Conservation (phyloP, 2,113 vertebrate genomes). For the Numenius arquata region DNA sequence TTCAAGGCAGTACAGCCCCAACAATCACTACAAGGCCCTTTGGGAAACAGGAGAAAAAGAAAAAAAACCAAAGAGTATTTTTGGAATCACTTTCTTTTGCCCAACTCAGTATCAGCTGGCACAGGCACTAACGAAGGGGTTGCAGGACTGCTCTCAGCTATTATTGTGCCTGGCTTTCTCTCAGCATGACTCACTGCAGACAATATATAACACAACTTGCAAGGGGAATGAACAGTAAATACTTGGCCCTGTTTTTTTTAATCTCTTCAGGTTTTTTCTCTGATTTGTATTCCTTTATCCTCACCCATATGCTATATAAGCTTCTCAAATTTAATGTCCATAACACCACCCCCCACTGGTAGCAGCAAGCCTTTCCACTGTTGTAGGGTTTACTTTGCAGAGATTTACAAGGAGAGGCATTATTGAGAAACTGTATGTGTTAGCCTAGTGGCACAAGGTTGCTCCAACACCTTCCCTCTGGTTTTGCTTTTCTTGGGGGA, state of each 20-base stretch:
- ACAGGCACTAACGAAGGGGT: constrained; percentile 55
- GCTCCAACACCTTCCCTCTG: constrained; percentile 65
- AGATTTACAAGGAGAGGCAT: constrained; percentile 63
- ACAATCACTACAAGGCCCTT: constrained; percentile 46
- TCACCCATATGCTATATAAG: constrained; percentile 68
- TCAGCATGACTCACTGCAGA: constrained; percentile 72
- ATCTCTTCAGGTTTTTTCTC: constrained; percentile 55
- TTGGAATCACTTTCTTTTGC: constrained; percentile 47
- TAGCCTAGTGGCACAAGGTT: constrained; percentile 67
- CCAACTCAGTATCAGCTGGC: neutral
- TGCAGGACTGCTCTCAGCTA: constrained; percentile 61
- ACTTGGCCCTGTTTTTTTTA: constrained; percentile 59
- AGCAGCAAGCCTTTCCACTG: constrained; percentile 68
- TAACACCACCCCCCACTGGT: constrained; percentile 72
- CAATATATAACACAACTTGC: constrained; percentile 62
- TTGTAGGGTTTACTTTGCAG: constrained; percentile 55
- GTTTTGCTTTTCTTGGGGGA: constrained; percentile 58
- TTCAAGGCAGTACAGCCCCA: constrained; percentile 21
- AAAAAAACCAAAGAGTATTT: constrained; percentile 8
- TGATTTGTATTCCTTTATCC: constrained; percentile 78
- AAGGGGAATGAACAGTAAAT: constrained; percentile 74
- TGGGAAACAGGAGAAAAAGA: neutral
- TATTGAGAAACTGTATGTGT: constrained; percentile 50
- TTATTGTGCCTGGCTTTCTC: constrained; percentile 66
- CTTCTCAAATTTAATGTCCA: constrained; percentile 74